phyloP scores from a whole-genome alignment of 2,797 vertebrate genomes.

The Aphelocoma californica region DNA sequence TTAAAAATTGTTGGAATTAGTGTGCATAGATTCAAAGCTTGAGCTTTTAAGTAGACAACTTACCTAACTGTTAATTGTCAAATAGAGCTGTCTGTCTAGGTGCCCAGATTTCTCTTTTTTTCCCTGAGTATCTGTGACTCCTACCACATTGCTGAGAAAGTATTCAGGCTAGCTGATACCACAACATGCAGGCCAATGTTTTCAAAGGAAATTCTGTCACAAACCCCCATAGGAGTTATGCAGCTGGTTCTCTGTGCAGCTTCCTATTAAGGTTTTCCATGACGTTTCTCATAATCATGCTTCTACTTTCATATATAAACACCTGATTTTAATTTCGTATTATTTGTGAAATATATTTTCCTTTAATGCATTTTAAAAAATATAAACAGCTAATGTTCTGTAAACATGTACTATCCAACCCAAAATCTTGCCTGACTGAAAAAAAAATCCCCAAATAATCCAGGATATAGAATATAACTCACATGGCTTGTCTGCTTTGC shows the following conservation, averaged over 20 bases:
- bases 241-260: background rate
- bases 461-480: background rate
- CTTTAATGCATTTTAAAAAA: background rate
- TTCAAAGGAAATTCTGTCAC: background rate
- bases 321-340: background rate
- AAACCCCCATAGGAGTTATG: background rate
- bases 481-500: background rate
- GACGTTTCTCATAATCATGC: accelerated
- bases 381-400: background rate
- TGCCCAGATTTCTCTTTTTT: background rate
- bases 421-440: background rate
- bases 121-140: background rate
- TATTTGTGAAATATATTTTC: background rate
- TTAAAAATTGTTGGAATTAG: background rate
- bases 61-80: background rate
- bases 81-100: background rate
- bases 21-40: background rate
- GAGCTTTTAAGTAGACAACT: background rate
- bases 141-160: background rate
- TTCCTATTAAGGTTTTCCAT: background rate
- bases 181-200: background rate
- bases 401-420: background rate
- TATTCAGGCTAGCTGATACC: background rate
- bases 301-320: background rate
- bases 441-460: background rate